Evolutionary conservation across 2,797 vertebrate genomes (phyloP), one percentile per base, ranked within the genome.

Genomic region (Manis pentadactyla): DNA sequence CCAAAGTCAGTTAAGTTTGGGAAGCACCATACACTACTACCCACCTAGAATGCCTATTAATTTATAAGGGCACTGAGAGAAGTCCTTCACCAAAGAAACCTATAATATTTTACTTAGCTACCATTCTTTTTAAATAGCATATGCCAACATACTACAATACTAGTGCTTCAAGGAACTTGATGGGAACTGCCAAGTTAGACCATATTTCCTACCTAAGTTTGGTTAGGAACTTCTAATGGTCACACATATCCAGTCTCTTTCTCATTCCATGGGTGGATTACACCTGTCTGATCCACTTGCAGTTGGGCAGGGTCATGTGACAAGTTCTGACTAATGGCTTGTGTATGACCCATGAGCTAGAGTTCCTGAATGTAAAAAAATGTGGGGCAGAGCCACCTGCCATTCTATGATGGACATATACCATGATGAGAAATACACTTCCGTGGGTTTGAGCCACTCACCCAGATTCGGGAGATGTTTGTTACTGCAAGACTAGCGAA

Each of bases 21-120:
- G 55, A 59, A 84, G 88, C 31, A 71, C 10, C 34, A 23, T 31
- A 49, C 4, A 29, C 74, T 69, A 75, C 9, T 42, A 95, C 37
- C 17, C 51, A 17, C 4, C 21, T 23, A 71, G 18, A 92, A 78
- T 27, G n/a, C 55, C 69, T 39, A 39, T n/a, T 37, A 61, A 9
- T 4, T 88, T 51, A 78, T 3, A 78, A 89, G 46, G 51, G 27
- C 14, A 86, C 87, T 66, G 71, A 87, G 71, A 87, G 55, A 64
- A 92, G 10, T 37, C 55, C 69, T 89, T 92, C n/a, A 34, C 49
- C 82, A 73, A 86, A 82, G 93, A 96, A 66, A 53, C 5, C 34
- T 25, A 42, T 73, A 55, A 93, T 17, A 64, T 68, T 78, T 83
- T 83, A 64, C 55, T 87, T 63, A 82, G 7, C 10, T n/a, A 66